These are phyloP conservation scores for Enteromius trimaculatus DNA, from an alignment of 2,797 vertebrate genomes.

Conservation along the genomic window DNA sequence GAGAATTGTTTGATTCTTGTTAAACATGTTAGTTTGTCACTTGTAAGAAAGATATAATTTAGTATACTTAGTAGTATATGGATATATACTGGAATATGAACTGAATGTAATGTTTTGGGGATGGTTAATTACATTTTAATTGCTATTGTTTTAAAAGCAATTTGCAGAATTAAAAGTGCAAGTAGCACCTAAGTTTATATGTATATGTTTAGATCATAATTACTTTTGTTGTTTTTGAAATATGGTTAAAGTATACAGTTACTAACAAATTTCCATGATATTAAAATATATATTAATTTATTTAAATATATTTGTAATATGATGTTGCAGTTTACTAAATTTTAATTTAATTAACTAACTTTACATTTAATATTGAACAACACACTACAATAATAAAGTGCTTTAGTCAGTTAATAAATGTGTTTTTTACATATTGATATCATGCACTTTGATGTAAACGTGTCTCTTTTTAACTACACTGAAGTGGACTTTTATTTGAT, in stretches of 20 bases:
- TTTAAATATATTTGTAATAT: background rate
- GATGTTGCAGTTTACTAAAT: background rate
- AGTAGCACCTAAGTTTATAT: background rate
- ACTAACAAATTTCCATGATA: too few species aligned
- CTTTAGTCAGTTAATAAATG: background rate
- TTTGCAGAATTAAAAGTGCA: background rate
- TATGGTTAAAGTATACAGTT: background rate
- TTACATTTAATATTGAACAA: background rate
- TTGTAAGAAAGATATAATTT: background rate
- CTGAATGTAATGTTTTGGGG: background rate
- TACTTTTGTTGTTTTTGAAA: background rate
- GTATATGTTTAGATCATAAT: background rate
- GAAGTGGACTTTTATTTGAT: background rate
- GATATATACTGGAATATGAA: background rate
- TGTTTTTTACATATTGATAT: background rate
- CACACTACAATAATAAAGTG: background rate
- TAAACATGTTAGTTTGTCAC: background rate
- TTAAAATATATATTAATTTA: too few species aligned
- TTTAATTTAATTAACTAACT: background rate
- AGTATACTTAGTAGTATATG: background rate
- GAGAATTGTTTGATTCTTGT: slow-evolving; percentile 7
- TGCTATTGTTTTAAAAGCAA: background rate
- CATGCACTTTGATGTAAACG: background rate
- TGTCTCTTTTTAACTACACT: background rate
- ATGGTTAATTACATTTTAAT: background rate